A percentile compares a stretch with the other conserved stretches of the same genome.
Evolutionary conservation across 2,797 vertebrate species (phyloP).

Genomic region (Diceros bicornis): DNA sequence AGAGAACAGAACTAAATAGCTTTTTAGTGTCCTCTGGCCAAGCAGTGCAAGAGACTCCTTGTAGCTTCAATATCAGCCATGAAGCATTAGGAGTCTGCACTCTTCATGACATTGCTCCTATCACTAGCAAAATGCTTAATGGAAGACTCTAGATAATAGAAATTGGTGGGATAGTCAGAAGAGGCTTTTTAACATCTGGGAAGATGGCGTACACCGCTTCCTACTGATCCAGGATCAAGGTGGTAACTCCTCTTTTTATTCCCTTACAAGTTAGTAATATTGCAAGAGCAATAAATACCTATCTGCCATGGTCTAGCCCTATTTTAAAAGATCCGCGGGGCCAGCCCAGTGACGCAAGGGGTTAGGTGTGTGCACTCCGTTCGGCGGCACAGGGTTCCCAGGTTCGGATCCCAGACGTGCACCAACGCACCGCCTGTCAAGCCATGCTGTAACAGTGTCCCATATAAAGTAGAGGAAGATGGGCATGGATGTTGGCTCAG

Average conservation of each 20-base stretch:
- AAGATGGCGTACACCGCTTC: background rate
- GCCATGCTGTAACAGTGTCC: too few species aligned
- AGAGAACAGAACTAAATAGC: background rate
- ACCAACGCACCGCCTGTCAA: too few species aligned
- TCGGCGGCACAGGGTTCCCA: too few species aligned
- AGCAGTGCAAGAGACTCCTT: background rate
- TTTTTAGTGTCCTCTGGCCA: background rate
- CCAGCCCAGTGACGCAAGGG: too few species aligned
- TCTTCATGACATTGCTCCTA: background rate
- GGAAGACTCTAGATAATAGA: background rate
- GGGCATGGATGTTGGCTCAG: too few species aligned
- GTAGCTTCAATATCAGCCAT: background rate
- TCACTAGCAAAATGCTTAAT: constrained; percentile 10
- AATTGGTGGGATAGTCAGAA: background rate
- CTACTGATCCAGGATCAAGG: background rate
- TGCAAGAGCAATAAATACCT: background rate
- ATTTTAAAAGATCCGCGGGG: background rate
- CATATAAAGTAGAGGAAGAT: too few species aligned
- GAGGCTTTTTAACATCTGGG: background rate
- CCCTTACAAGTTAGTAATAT: background rate
- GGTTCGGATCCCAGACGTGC: too few species aligned
- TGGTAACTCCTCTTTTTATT: background rate
- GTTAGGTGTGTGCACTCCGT: too few species aligned
- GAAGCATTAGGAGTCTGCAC: background rate
- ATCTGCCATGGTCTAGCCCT: background rate